Conservation (phyloP, 2,797 vertebrate genomes). For the Sylvia borin region DNA sequence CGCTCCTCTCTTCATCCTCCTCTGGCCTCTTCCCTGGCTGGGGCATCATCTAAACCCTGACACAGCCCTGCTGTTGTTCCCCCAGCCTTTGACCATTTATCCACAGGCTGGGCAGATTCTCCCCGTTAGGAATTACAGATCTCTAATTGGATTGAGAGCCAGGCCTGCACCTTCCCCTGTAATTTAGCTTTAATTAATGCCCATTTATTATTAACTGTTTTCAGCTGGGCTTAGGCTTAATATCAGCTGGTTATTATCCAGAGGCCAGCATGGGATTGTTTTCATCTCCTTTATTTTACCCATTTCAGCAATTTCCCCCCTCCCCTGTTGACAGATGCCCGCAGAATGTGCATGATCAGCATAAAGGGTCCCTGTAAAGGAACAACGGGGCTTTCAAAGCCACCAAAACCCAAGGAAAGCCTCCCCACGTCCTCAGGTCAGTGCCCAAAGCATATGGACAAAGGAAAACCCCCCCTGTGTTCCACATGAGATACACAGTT, state of each 20-base stretch:
- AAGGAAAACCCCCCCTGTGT: not conserved
- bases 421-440: not conserved
- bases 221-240: conserved; percentile 1
- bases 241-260: conserved; percentile 28
- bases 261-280: not conserved
- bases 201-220: conserved; percentile 53
- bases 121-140: not conserved
- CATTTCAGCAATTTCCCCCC: not conserved
- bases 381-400: conserved; percentile 20
- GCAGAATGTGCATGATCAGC: not conserved
- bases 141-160: conserved; percentile 5
- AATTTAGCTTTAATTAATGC: conserved; percentile 61
- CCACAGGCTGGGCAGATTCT: not conserved
- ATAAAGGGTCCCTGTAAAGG: not conserved
- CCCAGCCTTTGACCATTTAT: conserved; percentile 16
- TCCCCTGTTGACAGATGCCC: conserved; percentile 21
- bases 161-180: conserved; percentile 15
- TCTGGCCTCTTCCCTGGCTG: not conserved
- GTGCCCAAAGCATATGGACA: not conserved
- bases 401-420: not conserved
- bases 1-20: not conserved
- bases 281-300: conserved; percentile 36
- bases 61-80: not conserved
- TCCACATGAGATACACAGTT: not conserved
- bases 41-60: not conserved